Evolutionary conservation across 2,797 vertebrate genomes (phyloP), one percentile per base, ranked within the genome.

Genomic region (Malacoctenus gilli): DNA sequence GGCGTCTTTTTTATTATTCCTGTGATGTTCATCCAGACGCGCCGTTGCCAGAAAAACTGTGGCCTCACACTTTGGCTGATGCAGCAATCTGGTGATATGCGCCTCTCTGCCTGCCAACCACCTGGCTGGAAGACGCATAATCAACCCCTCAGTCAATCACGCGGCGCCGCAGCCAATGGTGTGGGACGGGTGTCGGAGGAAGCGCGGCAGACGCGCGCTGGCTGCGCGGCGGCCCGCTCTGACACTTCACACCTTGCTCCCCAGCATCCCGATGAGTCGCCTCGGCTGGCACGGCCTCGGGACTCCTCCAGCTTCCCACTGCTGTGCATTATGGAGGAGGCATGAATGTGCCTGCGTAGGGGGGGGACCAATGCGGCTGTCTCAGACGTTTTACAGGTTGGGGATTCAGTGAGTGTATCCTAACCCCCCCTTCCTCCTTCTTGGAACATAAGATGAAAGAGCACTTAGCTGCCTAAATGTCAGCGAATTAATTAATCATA

Each of bases 41-140:
- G 5, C 43, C 34, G 55, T 72, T 84, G 81, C 82, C 85, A 88
- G n/a, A n/a, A 79, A 79, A 79, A 83, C 57, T 41, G 77, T 71
- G 81, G 84, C 82, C 85, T 89, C 84, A 83, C 85, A 82, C 87
- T 77, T 85, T 81, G 87, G 87, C 85, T 88, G 85, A 90, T 85
- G 85, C 85, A 80, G 87, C 84, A 83, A 70, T 86, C 84, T 85
- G 85, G 84, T 82, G 85, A 72, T 75, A 75, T 63, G 79, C 25
- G 75, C 67, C 69, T 72, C 64, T 72, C 72, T 74, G 77, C 69
- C 77, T 85, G 87, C 84, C 85, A 89, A 83, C 86, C 89, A 88
- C 83, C 87, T 90, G 87, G 87, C 77, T 74, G 66, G 52, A 76
- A 81, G 75, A 76, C 47, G 66, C 82, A 84, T 79, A 79, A 85